Percentiles rank a stretch among this genome's conserved stretches.
phyloP scores from a whole-genome alignment of 2,888 invertebrate species.

The Pelosia muscerda region DNA sequence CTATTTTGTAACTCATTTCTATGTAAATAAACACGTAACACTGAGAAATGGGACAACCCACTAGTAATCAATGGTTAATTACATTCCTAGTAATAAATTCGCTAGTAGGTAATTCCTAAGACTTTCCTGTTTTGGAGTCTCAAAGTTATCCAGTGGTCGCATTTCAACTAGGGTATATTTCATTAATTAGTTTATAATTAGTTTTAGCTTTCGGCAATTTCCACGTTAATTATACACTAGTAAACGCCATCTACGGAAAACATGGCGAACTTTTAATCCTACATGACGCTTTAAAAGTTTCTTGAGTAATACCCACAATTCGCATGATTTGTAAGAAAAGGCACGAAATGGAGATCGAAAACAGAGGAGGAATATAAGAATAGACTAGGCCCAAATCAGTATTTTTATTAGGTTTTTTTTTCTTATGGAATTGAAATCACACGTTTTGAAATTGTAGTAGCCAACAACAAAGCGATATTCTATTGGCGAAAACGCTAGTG shows the following conservation, averaged over 20 bases:
- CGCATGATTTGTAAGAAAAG: too few species aligned
- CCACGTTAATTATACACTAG: not conserved
- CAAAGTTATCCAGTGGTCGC: not conserved
- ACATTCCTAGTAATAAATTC: constrained; percentile 1
- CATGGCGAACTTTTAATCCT: not conserved
- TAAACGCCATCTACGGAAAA: not conserved
- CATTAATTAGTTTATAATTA: not conserved
- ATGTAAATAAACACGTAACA: not conserved
- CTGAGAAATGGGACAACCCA: not conserved
- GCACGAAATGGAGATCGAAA: too few species aligned
- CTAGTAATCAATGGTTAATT: not conserved
- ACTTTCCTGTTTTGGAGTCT: constrained; percentile 4
- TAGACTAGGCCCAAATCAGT: too few species aligned
- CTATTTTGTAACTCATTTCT: not conserved
- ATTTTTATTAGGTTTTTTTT: too few species aligned
- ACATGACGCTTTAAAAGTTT: not conserved
- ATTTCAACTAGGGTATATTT: too few species aligned
- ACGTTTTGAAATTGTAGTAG: too few species aligned
- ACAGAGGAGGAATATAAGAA: too few species aligned
- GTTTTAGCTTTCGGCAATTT: not conserved
- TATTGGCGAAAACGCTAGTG: too few species aligned
- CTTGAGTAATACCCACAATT: not conserved
- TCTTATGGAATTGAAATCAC: too few species aligned
- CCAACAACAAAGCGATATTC: too few species aligned
- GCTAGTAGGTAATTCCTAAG: not conserved